Conservation (phyloP, 2,888 invertebrate genomes). For the Hyposoter dolosus region DNA sequence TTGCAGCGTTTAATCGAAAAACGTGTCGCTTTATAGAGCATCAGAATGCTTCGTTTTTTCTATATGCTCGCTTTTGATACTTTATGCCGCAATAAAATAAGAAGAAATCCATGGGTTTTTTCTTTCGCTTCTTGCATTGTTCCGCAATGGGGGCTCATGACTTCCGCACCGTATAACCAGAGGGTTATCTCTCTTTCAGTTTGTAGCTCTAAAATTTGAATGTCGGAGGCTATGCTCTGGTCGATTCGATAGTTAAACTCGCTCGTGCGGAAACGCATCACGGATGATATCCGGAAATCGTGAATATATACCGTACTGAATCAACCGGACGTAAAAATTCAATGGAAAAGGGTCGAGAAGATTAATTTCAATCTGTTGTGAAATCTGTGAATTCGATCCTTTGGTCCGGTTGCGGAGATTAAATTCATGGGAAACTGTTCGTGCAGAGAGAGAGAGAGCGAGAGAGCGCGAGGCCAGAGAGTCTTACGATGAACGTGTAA, state of each 20-base stretch:
- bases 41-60: slow-evolving; percentile 48
- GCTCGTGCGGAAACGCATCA: slow-evolving; percentile 48
- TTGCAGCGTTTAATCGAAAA: slow-evolving; percentile 54
- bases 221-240: slow-evolving; percentile 13
- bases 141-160: slow-evolving; percentile 42
- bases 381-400: neutral
- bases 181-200: slow-evolving; percentile 59
- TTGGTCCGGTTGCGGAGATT: neutral
- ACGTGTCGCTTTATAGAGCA: slow-evolving; percentile 52
- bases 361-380: slow-evolving; percentile 1
- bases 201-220: slow-evolving; percentile 54
- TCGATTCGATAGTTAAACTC: slow-evolving; percentile 58
- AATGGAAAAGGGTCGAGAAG: neutral
- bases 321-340: neutral
- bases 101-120: slow-evolving; percentile 25
- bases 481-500: neutral
- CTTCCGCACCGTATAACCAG: slow-evolving; percentile 60
- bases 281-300: slow-evolving; percentile 22
- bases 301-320: neutral
- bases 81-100: slow-evolving; percentile 58
- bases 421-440: neutral
- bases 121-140: slow-evolving; percentile 39
- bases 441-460: neutral
- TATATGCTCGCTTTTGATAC: slow-evolving; percentile 12
- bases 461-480: too few species aligned